Percentiles rank a stretch among this genome's conserved stretches.
Evolutionary conservation across 2,113 vertebrate species (phyloP).

Genomic region (Arvicanthis niloticus): DNA sequence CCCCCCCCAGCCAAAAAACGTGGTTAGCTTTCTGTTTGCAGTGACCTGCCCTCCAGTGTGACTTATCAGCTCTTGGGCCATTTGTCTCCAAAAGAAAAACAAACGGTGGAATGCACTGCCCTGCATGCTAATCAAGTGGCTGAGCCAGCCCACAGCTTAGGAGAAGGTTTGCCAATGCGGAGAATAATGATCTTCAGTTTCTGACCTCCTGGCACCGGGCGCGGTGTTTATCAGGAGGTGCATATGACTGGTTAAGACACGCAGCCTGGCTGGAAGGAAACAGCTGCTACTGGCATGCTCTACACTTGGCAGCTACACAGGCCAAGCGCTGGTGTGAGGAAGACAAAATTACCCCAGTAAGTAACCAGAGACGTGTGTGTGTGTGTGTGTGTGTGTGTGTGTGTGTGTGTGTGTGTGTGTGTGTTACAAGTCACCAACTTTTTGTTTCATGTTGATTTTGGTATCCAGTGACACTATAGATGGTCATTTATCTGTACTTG

Average conservation of each 20-base stretch:
- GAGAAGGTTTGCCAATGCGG: conserved; percentile 82
- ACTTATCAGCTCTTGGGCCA: conserved; percentile 77
- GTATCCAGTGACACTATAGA: conserved; percentile 57
- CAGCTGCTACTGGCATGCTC: conserved; percentile 88
- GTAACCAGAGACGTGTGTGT: conserved; percentile 77
- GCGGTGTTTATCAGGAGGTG: conserved; percentile 87
- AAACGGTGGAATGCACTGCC: conserved; percentile 45
- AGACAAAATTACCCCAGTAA: conserved; percentile 85
- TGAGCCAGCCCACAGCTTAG: conserved; percentile 71
- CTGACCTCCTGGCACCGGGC: conserved; percentile 88
- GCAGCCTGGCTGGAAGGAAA: conserved; percentile 87
- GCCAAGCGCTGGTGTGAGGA: conserved; percentile 86
- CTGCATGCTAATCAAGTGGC: conserved; percentile 70
- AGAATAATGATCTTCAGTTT: conserved; percentile 86
- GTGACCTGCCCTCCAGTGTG: conserved; percentile 74
- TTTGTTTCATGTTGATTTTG: conserved; percentile 76
- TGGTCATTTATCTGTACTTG: conserved; percentile 64
- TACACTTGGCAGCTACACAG: conserved; percentile 88
- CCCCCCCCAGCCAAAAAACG: conserved; percentile 16
- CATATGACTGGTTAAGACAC: conserved; percentile 91
- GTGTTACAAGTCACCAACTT: conserved; percentile 36
- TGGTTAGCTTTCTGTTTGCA: conserved; percentile 79
- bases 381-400: background rate
- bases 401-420: background rate
- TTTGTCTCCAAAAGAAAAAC: conserved; percentile 56